These are phyloP conservation scores for Pristionchus mayeri DNA, from an alignment of 2,888 invertebrate species.

Conservation along the genomic window DNA sequence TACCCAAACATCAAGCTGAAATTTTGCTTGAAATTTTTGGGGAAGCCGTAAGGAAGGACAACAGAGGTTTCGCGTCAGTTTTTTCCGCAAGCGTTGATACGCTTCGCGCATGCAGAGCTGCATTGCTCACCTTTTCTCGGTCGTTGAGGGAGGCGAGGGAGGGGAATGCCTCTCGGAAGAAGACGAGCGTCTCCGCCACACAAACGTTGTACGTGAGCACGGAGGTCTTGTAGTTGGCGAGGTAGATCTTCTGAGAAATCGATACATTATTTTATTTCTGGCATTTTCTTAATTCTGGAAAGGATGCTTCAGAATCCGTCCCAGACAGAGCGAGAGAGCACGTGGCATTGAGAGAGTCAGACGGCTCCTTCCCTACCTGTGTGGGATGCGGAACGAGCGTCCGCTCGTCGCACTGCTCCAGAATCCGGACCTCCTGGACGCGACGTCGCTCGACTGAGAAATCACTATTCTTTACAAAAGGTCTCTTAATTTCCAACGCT, in stretches of 20 bases:
- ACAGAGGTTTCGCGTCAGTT: too few relatives aligned
- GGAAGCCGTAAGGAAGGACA: too few relatives aligned
- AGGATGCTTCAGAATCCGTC: too few relatives aligned
- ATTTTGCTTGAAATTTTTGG: too few relatives aligned
- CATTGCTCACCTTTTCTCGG: not conserved
- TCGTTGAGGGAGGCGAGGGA: not conserved
- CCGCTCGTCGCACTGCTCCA: constrained; percentile 4
- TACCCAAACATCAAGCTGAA: too few relatives aligned
- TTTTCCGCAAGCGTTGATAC: too few relatives aligned
- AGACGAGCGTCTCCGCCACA: constrained; percentile 3
- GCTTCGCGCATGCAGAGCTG: too few relatives aligned
- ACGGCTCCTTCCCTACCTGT: not conserved
- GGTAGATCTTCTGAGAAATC: not conserved
- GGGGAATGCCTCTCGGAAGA: constrained; percentile 13
- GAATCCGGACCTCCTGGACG: not conserved
- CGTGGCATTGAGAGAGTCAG: too few relatives aligned
- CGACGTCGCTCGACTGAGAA: not conserved
- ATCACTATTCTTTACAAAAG: too few relatives aligned
- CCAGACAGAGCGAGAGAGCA: too few relatives aligned
- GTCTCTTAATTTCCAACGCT: too few relatives aligned
- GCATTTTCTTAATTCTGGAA: not conserved
- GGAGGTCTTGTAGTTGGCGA: constrained; percentile 16
- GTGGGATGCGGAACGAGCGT: not conserved
- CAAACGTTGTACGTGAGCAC: not conserved
- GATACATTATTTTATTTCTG: too few relatives aligned